Base-by-base conservation (phyloP, 2,888 invertebrate species). In the Micoletzkya japonica region DNA sequence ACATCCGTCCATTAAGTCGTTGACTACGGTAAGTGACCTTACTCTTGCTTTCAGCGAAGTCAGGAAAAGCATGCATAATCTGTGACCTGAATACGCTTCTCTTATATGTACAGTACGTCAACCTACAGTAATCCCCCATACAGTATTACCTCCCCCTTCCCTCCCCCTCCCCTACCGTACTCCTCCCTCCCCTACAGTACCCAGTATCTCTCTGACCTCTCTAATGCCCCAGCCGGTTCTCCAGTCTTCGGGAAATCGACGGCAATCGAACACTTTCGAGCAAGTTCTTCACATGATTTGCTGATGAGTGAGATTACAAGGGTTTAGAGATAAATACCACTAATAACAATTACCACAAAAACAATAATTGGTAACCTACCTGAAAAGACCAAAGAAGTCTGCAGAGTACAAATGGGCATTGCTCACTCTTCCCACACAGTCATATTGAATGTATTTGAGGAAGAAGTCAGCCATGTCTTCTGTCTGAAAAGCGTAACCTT, bases 191-290 rank as follows among this genome's bases (percentile, higher is more conserved):
- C 59, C 28, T 56, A 28, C 2, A 26, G 30, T 30, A 4, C 66
- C 39, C 52, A 76, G 76, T 49, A 54, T 54, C 7, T 61, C 20
- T 77, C 80, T 26, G 59, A 68, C 10, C 56, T 60, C 14, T 74
- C 60, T 10, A 81, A 61, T 6, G 76, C 76, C 14, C 77, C 79
- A 1, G 78, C 77, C 0, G 80, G 81, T 17, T 76, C 77, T 1
- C 86, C 87, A 7, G 84, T 84, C 77, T 87, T 87, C 30, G 86
- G 85, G 71, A 86, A 86, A 74, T 87, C 87, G 4, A 86, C 82
- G 4, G 81, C 82, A 1, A 81, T 74, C 10, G 81, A 76, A 63
- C 80, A 80, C 56, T 83, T 83, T 7, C 73, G 60, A 1, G 82
- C 81, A 26, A 83, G 79, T 4, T 72, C 70, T 39, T 77, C 44